Conservation (phyloP, 2,888 invertebrate species). For the Spialia ferax region DNA sequence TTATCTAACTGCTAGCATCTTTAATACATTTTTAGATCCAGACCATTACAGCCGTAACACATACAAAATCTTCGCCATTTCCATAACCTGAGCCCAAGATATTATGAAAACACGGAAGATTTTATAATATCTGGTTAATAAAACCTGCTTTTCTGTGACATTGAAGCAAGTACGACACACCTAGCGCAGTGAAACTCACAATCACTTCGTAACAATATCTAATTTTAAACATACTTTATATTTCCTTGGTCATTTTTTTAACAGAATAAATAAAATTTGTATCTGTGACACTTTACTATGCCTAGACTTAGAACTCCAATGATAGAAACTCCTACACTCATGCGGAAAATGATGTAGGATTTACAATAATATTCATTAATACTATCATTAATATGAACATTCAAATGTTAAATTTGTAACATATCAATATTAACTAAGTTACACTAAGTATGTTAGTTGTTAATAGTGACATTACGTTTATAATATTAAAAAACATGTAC, state of each 20-base stretch:
- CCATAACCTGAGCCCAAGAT: conserved; percentile 75
- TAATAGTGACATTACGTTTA: conserved; percentile 71
- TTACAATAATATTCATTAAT: conserved; percentile 37
- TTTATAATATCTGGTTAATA: conserved; percentile 60
- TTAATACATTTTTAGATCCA: conserved; percentile 39
- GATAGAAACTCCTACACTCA: conserved; percentile 50
- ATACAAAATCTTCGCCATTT: conserved; percentile 67
- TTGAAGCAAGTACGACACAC: conserved; percentile 50
- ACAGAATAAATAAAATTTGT: conserved; percentile 55
- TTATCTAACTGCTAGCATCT: conserved; percentile 37
- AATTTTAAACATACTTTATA: conserved; percentile 64
- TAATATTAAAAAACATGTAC: conserved; percentile 47
- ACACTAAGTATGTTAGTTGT: conserved; percentile 57
- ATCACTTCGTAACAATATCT: conserved; percentile 57
- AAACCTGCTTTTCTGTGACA: conserved; percentile 43
- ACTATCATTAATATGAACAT: conserved; percentile 44
- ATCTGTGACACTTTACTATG: conserved; percentile 40
- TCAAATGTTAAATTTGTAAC: conserved; percentile 53
- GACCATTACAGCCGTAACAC: not conserved
- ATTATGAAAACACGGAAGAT: conserved; percentile 61
- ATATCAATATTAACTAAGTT: conserved; percentile 54
- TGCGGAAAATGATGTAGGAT: conserved; percentile 49
- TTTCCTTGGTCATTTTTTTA: conserved; percentile 71
- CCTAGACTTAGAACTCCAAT: conserved; percentile 60
- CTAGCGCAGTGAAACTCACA: conserved; percentile 48